phyloP scores from a whole-genome alignment of 2,113 vertebrate genomes.

The Actinemys pallida region DNA sequence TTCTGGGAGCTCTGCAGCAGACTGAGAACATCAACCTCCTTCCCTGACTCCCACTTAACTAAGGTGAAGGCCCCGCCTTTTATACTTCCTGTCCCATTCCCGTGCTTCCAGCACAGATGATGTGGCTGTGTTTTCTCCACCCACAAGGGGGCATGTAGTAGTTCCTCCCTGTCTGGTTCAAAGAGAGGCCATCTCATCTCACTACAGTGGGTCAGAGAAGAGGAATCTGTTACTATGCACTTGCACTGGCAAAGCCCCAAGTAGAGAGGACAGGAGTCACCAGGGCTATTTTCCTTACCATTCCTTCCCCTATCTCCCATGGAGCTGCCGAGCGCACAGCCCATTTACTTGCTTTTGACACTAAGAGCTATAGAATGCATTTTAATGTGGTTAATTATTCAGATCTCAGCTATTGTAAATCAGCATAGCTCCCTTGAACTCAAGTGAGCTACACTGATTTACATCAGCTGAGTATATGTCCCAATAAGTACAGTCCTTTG shows the following conservation, averaged over 20 bases:
- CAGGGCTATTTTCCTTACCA: neutral
- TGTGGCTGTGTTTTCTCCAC: no score
- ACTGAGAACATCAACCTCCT: no score
- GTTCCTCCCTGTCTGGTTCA: no score
- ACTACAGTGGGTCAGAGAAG: neutral
- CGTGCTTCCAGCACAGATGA: no score
- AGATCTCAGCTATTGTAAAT: neutral
- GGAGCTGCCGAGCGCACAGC: neutral
- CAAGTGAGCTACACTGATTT: rapidly evolving
- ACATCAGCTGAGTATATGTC: neutral
- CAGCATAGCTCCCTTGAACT: rapidly evolving
- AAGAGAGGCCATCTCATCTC: no score
- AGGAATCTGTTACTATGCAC: neutral
- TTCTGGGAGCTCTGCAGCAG: no score
- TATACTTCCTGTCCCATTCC: no score
- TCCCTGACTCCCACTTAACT: no score
- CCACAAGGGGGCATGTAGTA: no score
- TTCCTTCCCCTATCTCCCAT: neutral
- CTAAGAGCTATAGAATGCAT: neutral
- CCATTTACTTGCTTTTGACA: neutral
- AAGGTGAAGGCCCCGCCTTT: no score
- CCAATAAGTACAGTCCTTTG: rapidly evolving
- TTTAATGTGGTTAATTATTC: neutral
- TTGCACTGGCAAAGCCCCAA: rapidly evolving
- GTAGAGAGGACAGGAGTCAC: neutral